Evolutionary conservation across 1,140 invertebrate species (phyloP), one percentile per base, ranked within the genome.

Genomic region (Nomia melanderi): DNA sequence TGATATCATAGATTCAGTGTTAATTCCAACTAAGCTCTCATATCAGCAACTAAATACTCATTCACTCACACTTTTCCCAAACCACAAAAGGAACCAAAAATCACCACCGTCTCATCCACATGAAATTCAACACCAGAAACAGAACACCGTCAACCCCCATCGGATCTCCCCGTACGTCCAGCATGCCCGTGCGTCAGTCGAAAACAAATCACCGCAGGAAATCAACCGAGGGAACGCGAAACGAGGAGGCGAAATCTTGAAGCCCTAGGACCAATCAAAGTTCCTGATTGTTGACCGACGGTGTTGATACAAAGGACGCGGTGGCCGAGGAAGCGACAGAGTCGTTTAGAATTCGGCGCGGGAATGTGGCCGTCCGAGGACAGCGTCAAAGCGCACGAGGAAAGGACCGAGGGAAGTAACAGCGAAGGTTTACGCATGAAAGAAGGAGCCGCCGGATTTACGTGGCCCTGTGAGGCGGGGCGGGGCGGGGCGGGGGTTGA

Each of bases 201-300:
- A n/a, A n/a, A n/a, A n/a, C n/a, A n/a, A n/a, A n/a, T n/a, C n/a
- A 44, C 29, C 41, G 33, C 20, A 57, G 50, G 7, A 23, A 44
- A 60, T 41, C 6, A 14, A 12, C 50, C 23, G 7, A 59, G 17
- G 27, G 63, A 57, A 64, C 36, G 23, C 14, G 9, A 62, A 47
- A 66, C n/a, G n/a, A 7, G 25, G 36, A 17, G 31, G 47, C 63
- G 62, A 50, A 31, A 23, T 54, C 53, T 50, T 67, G 57, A 70
- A 56, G 25, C 8, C 41, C 63, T 74, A 78, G 70, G 89, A 88
- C 90, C 90, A 90, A 91, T 89, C 88, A 87, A 71, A 85, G 84
- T 79, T 82, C 80, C 75, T 85, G 87, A 89, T 89, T 90, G 85
- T 90, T 80, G 71, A 76, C 74, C 60, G 79, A 77, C 77, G 79